Base-by-base conservation (phyloP, 2,888 invertebrate species). In the Cosmopolites sordidus region DNA sequence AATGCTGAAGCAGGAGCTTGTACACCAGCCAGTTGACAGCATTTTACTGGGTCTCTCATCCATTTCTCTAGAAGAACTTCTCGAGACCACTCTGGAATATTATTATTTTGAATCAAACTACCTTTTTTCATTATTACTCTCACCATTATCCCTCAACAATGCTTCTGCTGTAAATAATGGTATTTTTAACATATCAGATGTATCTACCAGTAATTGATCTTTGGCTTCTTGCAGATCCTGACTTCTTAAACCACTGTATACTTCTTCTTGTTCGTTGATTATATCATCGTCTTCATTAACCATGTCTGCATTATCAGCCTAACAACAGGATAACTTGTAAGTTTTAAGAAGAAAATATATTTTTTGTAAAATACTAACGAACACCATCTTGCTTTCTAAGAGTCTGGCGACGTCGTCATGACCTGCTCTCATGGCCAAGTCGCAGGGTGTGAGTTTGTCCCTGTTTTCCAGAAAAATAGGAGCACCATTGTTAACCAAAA, bases 71-170 rank as follows among this genome's bases (percentile, higher is more conserved):
- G 70, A 41, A 85, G 70, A 30, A 78, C 73, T 64, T 84, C 83
- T 60, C 83, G 73, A 2, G 84, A 84, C 85, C 85, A 85, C 73
- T 84, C 84, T 85, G 66, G n/a, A n/a, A n/a, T n/a, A n/a, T n/a
- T n/a, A n/a, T n/a, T n/a, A n/a, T n/a, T n/a, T n/a, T n/a, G n/a
- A n/a, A n/a, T n/a, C n/a, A n/a, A n/a, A n/a, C n/a, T n/a, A n/a
- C n/a, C n/a, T n/a, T n/a, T n/a, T n/a, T n/a, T n/a, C n/a, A n/a
- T n/a, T n/a, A n/a, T n/a, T n/a, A n/a, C n/a, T n/a, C n/a, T 65
- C 67, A 83, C 84, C 84, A 70, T 84, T 81, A 65, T 83, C 81
- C 59, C 84, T 69, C 16, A 85, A 75, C 42, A 85, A 71, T 22
- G 83, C 84, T 71, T 85, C 84, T 22, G 85, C 84, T 48, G 84